phyloP scores from a whole-genome alignment of 2,888 invertebrate genomes.

The Cremastinae sp. region DNA sequence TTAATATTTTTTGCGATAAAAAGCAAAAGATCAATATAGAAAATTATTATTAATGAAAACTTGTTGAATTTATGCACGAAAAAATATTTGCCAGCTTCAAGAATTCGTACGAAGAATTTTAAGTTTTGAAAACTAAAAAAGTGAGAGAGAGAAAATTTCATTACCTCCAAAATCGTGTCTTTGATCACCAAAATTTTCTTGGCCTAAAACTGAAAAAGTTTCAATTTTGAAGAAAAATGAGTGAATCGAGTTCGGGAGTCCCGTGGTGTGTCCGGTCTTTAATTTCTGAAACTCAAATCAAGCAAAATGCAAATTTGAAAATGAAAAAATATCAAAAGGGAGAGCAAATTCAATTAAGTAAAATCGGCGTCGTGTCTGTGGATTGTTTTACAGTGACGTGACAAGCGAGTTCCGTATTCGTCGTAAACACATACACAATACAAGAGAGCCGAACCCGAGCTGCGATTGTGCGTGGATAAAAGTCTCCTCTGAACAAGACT shows the following conservation, averaged over 20 bases:
- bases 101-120: no score
- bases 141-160: neutral
- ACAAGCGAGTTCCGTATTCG: constrained; percentile 72
- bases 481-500: constrained; percentile 71
- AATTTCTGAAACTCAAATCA: constrained; percentile 6
- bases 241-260: constrained; percentile 54
- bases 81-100: no score
- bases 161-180: neutral
- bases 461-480: constrained; percentile 64
- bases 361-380: constrained; percentile 63
- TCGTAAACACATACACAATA: constrained; percentile 60
- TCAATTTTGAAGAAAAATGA: neutral
- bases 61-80: no score
- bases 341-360: constrained; percentile 52
- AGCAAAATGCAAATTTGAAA: constrained; percentile 15
- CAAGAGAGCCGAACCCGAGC: constrained; percentile 66
- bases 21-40: no score
- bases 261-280: constrained; percentile 48
- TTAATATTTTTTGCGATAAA: no score
- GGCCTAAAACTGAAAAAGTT: neutral
- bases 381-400: constrained; percentile 77
- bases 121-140: no score
- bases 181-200: neutral
- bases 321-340: constrained; percentile 31
- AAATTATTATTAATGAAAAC: no score